Conservation (phyloP, 2,797 vertebrate species). For the Hirundo rustica region DNA sequence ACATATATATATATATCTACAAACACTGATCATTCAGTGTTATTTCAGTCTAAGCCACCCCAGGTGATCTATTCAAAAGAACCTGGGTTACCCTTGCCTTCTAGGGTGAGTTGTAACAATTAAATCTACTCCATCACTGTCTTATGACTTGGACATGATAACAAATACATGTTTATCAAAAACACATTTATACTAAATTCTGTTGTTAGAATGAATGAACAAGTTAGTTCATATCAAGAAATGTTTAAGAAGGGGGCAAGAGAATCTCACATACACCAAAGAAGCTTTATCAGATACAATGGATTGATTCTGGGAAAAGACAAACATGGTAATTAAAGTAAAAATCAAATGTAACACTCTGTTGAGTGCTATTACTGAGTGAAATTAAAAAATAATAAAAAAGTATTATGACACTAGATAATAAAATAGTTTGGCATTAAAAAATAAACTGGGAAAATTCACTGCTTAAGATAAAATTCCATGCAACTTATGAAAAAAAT, state of each 20-base stretch:
- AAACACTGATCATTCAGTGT: background rate
- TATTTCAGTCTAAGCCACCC: background rate
- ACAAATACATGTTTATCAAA: background rate
- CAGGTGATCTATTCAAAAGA: background rate
- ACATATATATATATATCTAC: accelerated
- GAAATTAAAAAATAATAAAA: background rate
- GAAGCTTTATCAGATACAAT: background rate
- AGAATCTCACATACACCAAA: background rate
- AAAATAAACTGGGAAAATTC: background rate
- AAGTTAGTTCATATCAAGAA: background rate
- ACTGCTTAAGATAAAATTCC: background rate
- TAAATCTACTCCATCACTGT: background rate
- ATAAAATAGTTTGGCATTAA: background rate
- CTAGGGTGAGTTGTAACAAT: background rate
- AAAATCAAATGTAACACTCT: background rate
- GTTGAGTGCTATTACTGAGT: background rate
- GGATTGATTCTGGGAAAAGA: background rate
- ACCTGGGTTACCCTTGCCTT: background rate
- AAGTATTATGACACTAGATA: background rate
- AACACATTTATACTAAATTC: background rate
- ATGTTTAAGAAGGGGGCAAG: background rate
- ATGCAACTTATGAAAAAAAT: background rate
- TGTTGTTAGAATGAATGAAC: background rate
- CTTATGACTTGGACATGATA: background rate
- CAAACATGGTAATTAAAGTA: background rate